Evolutionary conservation across 2,888 invertebrate genomes (phyloP), one percentile per base, ranked within the genome.

Genomic region (Thecocarcelia acutangulata): DNA sequence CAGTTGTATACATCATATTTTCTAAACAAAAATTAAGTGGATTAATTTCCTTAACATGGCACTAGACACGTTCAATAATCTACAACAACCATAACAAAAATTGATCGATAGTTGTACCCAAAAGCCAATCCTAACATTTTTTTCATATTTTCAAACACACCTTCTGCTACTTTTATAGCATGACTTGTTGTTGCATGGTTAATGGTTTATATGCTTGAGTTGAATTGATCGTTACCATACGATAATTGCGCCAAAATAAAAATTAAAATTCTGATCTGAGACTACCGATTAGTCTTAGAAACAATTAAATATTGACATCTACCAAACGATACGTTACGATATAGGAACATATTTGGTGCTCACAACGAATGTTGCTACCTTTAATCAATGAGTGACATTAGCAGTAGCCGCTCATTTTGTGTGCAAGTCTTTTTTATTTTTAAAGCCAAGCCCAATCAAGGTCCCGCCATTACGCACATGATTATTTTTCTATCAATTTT

Each of bases 301-400:
- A 89, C 90, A 89, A 89, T 89, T 89, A 89, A 89, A 88, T 89
- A 90, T 89, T 88, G 89, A 85, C 83, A 83, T 75, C 80, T 70
- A 83, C 79, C 63, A 73, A 77, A 79, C 75, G 48, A 50, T 76
- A 52, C 13, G 64, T 44, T 59, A 24, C 63, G 28, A 17, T 52
- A 59, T 78, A 59, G 61, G 40, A 56, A 56, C 64, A 40, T 17
- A 56, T 40, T 33, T 33, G 33, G 17, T 46, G 46, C 24, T 48
- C 3, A 12, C 40, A 56, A 74, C 64, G 21, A 50, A 56, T 74
- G 66, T n/a, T n/a, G n/a, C 42, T 72, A 70, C 44, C 66, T 56
- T 33, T 80, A 63, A 75, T 73, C 59, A 68, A 52, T 72, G 63
- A 73, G 61, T 63, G 40, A 54, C 68, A 76, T 68, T 80, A 63